Conservation (phyloP, 2,797 vertebrate species). For the Synanceia verrucosa region DNA sequence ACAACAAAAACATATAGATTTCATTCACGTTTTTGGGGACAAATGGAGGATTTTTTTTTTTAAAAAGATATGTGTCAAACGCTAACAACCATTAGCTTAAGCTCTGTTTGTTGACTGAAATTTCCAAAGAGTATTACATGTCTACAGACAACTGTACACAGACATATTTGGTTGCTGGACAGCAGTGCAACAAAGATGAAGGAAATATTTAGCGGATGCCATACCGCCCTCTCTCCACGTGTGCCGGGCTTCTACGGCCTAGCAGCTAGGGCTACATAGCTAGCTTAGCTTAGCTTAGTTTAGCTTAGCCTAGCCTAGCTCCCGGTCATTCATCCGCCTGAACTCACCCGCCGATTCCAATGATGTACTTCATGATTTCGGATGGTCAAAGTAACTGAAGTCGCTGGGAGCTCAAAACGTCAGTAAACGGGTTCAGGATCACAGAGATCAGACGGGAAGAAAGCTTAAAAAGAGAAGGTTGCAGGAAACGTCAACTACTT, state of each 20-base stretch:
- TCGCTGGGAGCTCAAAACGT: slow-evolving; percentile 45
- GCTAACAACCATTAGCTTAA: background rate
- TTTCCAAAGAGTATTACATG: rapidly evolving
- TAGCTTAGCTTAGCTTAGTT: background rate
- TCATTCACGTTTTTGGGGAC: no score
- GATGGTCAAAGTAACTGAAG: slow-evolving; percentile 28
- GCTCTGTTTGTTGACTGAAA: background rate
- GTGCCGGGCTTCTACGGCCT: slow-evolving; percentile 49
- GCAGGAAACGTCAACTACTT: slow-evolving; percentile 87
- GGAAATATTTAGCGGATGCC: background rate
- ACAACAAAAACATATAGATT: no score
- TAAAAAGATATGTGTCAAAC: background rate
- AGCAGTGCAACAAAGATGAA: background rate
- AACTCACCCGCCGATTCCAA: slow-evolving; percentile 91
- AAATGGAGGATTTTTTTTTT: no score
- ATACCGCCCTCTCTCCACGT: slow-evolving; percentile 53
- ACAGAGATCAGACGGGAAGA: slow-evolving; percentile 78
- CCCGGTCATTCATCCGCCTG: slow-evolving; percentile 13
- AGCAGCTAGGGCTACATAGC: background rate
- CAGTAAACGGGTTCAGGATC: slow-evolving; percentile 40
- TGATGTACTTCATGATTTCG: slow-evolving; percentile 87
- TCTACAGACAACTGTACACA: rapidly evolving
- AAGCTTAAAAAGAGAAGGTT: slow-evolving; percentile 82
- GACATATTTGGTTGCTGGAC: rapidly evolving
- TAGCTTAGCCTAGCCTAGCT: slow-evolving; percentile 26